Conservation (phyloP, 2,113 vertebrate genomes). For the Scopus umbretta region DNA sequence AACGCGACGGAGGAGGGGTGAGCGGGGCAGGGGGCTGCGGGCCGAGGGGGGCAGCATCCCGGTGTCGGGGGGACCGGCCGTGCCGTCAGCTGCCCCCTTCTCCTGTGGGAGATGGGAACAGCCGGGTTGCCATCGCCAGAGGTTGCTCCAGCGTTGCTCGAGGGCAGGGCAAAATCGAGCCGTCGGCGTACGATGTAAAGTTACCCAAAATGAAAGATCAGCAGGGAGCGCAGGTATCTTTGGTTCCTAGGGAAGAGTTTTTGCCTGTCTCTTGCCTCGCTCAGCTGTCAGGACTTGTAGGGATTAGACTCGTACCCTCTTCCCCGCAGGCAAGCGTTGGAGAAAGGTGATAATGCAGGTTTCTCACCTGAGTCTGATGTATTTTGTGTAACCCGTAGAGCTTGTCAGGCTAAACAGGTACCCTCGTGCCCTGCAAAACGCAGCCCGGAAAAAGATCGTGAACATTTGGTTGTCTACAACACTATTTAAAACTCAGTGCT, state of each 20-base stretch:
- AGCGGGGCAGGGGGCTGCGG: background rate
- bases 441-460: background rate
- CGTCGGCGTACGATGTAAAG: accelerated
- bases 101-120: accelerated
- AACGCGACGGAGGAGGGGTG: constrained; percentile 73
- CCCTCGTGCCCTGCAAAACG: background rate
- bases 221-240: accelerated
- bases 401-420: background rate
- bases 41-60: too few species aligned
- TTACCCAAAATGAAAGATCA: accelerated
- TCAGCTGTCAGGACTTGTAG: accelerated
- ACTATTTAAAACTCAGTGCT: accelerated
- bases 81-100: background rate
- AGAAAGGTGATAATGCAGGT: accelerated
- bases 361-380: accelerated
- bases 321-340: accelerated
- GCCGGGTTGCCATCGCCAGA: accelerated
- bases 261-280: background rate
- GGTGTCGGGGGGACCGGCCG: background rate
- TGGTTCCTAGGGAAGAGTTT: background rate
- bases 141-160: background rate
- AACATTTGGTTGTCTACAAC: accelerated
- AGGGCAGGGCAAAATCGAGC: background rate
- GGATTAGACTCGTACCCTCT: accelerated
- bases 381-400: accelerated